Evolutionary conservation across 2,797 vertebrate genomes (phyloP).

Genomic region (Poeciliopsis paucimaculata): DNA sequence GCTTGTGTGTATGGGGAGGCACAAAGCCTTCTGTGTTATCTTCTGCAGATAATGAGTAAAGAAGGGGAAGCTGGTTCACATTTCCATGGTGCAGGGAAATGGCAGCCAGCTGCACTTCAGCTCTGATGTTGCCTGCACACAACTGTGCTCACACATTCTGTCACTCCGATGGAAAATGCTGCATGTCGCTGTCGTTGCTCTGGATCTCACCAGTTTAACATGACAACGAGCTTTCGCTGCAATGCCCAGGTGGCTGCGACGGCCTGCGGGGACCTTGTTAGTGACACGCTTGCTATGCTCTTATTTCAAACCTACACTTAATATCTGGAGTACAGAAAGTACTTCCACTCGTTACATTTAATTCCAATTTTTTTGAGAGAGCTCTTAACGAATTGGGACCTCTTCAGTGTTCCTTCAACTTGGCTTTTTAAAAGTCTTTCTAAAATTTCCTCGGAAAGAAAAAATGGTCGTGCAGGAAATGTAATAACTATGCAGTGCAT

Average conservation of each 20-base stretch:
- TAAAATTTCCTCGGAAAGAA: not conserved
- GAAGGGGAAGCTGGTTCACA: constrained; percentile 77
- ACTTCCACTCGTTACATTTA: constrained; percentile 10
- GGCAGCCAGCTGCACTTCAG: constrained; percentile 62
- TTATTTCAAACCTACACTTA: constrained; percentile 17
- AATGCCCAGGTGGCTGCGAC: constrained; percentile 58
- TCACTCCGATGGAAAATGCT: constrained; percentile 39
- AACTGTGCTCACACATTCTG: constrained; percentile 7
- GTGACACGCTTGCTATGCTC: constrained; percentile 31
- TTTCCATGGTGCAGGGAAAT: constrained; percentile 71
- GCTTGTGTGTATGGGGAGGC: constrained; percentile 26
- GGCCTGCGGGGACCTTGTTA: constrained; percentile 65
- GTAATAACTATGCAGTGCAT: constrained; percentile 3
- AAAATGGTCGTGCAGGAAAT: not conserved
- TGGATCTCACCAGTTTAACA: constrained; percentile 63
- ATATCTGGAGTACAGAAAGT: constrained; percentile 26
- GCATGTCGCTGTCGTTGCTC: constrained; percentile 44
- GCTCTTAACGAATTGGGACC: constrained; percentile 9
- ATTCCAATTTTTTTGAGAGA: constrained; percentile 1
- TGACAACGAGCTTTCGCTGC: constrained; percentile 46
- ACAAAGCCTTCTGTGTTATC: constrained; percentile 74
- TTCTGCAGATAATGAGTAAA: constrained; percentile 51
- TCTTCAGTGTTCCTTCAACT: not conserved
- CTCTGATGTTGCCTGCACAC: constrained; percentile 43
- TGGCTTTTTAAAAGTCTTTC: not conserved